Evolutionary conservation across 2,113 vertebrate species (phyloP).

Genomic region (Romanogobio albipinnatus): DNA sequence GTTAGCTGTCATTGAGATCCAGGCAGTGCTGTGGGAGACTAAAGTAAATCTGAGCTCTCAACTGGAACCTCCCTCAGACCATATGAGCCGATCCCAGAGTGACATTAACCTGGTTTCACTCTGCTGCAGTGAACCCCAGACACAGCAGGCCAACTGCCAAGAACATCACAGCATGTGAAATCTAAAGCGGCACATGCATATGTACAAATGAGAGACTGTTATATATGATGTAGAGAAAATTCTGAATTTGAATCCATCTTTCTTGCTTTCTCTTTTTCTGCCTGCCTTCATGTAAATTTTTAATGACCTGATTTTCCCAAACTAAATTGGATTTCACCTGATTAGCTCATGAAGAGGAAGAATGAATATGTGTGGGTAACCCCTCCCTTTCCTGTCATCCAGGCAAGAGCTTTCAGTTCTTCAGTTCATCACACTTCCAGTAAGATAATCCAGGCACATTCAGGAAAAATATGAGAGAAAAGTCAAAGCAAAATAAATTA

Average conservation of each 20-base stretch:
- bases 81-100: conserved; percentile 41
- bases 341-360: conserved; percentile 23
- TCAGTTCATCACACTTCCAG: conserved; percentile 7
- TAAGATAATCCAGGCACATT: not conserved
- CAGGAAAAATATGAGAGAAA: conserved; percentile 2
- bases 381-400: not conserved
- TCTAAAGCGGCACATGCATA: not conserved
- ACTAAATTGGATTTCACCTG: conserved; percentile 41
- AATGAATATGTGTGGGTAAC: not conserved
- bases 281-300: conserved; percentile 7
- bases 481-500: not conserved
- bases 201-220: conserved; percentile 1
- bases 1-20: conserved; percentile 48
- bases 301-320: conserved; percentile 31
- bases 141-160: conserved; percentile 8
- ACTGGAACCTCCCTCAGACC: conserved; percentile 44
- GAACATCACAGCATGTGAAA: conserved; percentile 28
- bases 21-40: conserved; percentile 51
- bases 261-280: conserved; percentile 8
- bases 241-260: not conserved
- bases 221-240: not conserved
- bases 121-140: conserved; percentile 19
- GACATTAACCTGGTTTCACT: conserved; percentile 37
- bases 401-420: not conserved
- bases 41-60: conserved; percentile 44